Percentiles rank a stretch among this genome's conserved stretches.
These are phyloP conservation scores for Trichonephila inaurata DNA, from an alignment of 1,140 invertebrate genomes.

Conservation along the genomic window DNA sequence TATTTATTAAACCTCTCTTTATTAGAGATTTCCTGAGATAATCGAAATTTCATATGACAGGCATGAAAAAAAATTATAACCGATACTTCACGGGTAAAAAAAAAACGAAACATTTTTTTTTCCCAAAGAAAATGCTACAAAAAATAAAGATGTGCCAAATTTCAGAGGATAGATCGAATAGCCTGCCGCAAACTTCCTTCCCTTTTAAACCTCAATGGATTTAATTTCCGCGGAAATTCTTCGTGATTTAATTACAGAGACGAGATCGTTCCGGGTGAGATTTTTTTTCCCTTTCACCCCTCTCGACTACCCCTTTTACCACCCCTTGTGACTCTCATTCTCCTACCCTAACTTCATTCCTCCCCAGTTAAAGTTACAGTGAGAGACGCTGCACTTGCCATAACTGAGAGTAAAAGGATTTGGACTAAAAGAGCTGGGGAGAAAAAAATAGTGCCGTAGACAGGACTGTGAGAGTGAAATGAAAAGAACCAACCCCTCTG, in stretches of 20 bases:
- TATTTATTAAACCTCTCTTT: too few species aligned
- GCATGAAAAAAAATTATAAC: background rate
- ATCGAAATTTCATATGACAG: too few species aligned
- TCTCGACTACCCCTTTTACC: background rate
- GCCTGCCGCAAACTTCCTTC: constrained; percentile 3
- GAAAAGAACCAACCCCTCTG: constrained; percentile 12
- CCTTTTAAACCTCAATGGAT: constrained; percentile 56
- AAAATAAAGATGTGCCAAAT: background rate
- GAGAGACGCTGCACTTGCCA: constrained; percentile 28
- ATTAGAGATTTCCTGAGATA: too few species aligned
- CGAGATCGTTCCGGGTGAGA: constrained; percentile 41
- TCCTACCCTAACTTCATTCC: constrained; percentile 9
- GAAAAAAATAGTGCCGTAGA: background rate
- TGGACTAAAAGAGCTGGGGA: background rate
- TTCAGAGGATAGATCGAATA: constrained; percentile 2
- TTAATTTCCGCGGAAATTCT: constrained; percentile 60
- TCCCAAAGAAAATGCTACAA: background rate
- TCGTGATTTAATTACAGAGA: constrained; percentile 59
- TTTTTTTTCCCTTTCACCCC: constrained; percentile 10
- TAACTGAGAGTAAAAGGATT: constrained; percentile 52
- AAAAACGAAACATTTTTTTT: background rate
- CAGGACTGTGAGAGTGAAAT: background rate
- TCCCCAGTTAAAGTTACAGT: constrained; percentile 48
- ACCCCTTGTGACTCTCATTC: background rate
- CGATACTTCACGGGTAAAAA: background rate